A percentile compares a stretch with the other conserved stretches of the same genome.
Conservation (phyloP, 1,140 invertebrate genomes). For the Battus philenor region DNA sequence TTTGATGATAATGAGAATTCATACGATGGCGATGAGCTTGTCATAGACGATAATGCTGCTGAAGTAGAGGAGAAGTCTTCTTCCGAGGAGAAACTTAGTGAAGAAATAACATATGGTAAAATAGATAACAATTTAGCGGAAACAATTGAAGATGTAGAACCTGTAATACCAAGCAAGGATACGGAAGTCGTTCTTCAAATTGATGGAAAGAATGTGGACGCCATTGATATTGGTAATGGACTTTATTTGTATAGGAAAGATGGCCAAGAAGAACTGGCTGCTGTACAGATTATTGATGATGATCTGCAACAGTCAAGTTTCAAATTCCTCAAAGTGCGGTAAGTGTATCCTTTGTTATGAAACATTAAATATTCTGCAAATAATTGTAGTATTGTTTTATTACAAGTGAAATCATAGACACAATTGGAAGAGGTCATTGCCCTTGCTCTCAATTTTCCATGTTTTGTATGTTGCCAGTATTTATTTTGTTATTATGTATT, state of each 20-base stretch:
- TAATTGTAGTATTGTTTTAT: no score
- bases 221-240: slow-evolving; percentile 70
- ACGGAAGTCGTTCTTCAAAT: slow-evolving; percentile 69
- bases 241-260: slow-evolving; percentile 69
- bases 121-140: slow-evolving; percentile 18
- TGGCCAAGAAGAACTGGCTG: slow-evolving; percentile 61
- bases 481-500: no score
- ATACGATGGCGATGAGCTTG: slow-evolving; percentile 68
- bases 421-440: no score
- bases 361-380: no score
- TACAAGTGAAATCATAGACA: no score
- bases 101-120: slow-evolving; percentile 25
- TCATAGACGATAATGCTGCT: slow-evolving; percentile 65
- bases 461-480: no score
- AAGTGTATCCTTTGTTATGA: no score
- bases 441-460: no score
- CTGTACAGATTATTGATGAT: slow-evolving; percentile 64
- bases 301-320: slow-evolving; percentile 55
- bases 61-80: slow-evolving; percentile 42
- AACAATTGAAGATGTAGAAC: slow-evolving; percentile 33
- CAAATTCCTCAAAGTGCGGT: slow-evolving; percentile 73
- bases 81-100: slow-evolving; percentile 25
- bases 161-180: slow-evolving; percentile 44
- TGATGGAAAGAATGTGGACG: slow-evolving; percentile 71
- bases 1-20: slow-evolving; percentile 74